Percentiles rank a stretch among this genome's conserved stretches.
phyloP scores from a whole-genome alignment of 2,113 vertebrate genomes.

The Patagioenas fasciata region DNA sequence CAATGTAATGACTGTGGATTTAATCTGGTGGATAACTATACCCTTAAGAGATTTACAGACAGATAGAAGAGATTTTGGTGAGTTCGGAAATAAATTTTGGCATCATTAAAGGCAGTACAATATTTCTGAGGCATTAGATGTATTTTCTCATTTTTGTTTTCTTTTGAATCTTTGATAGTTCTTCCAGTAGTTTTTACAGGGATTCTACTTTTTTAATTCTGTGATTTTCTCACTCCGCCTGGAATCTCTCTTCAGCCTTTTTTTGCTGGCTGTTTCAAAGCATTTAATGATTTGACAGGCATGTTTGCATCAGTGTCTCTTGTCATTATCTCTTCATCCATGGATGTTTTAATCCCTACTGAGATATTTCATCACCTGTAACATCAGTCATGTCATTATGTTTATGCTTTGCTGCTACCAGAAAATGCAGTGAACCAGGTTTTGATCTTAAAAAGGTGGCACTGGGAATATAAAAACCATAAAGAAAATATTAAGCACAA shows the following conservation, averaged over 20 bases:
- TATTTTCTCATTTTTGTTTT: background rate
- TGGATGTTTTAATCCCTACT: background rate
- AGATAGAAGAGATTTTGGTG: background rate
- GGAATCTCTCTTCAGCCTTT: background rate
- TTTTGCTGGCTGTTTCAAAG: background rate
- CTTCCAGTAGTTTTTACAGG: background rate
- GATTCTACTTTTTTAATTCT: background rate
- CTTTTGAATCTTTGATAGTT: background rate
- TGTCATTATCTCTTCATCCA: background rate
- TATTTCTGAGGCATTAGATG: background rate
- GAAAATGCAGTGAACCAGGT: background rate
- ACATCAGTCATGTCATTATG: background rate
- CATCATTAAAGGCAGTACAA: background rate
- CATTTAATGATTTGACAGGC: background rate
- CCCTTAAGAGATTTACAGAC: background rate
- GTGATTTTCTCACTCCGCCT: background rate
- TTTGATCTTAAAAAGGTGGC: background rate
- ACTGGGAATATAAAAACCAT: background rate
- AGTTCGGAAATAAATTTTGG: background rate
- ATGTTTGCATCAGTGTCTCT: background rate
- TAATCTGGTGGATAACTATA: background rate
- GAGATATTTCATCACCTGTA: background rate
- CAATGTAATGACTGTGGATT: background rate
- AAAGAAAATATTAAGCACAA: background rate
- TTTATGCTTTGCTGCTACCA: background rate